phyloP scores from a whole-genome alignment of 2,113 vertebrate species.

The Hyperoodon ampullatus region DNA sequence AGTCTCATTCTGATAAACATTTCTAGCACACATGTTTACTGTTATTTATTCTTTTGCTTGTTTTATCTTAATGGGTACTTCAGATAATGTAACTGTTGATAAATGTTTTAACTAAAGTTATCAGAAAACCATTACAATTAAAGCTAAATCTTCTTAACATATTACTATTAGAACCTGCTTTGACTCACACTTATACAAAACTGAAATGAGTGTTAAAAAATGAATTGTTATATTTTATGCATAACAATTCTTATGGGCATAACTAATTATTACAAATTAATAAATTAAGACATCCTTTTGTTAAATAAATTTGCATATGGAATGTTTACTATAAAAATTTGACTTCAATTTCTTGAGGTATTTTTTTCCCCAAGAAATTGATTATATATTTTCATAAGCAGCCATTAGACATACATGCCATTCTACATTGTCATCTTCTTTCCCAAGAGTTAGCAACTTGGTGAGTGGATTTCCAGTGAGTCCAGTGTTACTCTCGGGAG shows the following conservation, averaged over 20 bases:
- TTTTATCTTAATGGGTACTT: slow-evolving; percentile 5
- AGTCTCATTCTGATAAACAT: not conserved
- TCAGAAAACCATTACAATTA: slow-evolving; percentile 12
- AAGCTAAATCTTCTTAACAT: slow-evolving; percentile 24
- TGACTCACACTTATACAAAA: not conserved
- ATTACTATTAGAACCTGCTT: not conserved
- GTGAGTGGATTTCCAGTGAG: slow-evolving; percentile 87
- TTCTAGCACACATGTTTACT: not conserved
- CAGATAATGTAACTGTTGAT: slow-evolving; percentile 23
- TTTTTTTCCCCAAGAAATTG: not conserved
- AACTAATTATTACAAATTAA: not conserved
- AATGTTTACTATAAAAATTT: slow-evolving; percentile 35
- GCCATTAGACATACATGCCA: slow-evolving; percentile 68
- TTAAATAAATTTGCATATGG: not conserved
- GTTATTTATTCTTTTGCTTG: not conserved
- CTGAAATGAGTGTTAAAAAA: not conserved
- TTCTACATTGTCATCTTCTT: slow-evolving; percentile 89
- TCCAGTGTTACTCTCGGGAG: slow-evolving; percentile 83
- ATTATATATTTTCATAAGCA: not conserved
- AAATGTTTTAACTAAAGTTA: slow-evolving; percentile 40
- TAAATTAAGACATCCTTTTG: not conserved
- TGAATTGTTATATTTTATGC: not conserved
- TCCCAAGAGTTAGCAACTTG: slow-evolving; percentile 87
- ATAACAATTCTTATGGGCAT: not conserved
- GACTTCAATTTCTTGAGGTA: not conserved